Conservation (phyloP, 2,888 invertebrate species). For the Clostera curtula region DNA sequence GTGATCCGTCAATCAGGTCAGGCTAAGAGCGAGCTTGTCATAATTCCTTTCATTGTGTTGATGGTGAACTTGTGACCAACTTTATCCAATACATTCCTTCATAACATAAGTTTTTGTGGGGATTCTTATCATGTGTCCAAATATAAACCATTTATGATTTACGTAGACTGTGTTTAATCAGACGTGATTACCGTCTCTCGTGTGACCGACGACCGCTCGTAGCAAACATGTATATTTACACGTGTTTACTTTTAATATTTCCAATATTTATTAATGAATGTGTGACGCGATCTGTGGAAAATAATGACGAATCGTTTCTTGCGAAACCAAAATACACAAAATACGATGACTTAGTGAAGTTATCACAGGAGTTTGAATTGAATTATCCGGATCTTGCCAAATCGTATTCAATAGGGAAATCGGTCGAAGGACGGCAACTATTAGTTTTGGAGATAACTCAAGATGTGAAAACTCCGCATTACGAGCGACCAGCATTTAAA, state of each 20-base stretch:
- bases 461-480: slow-evolving; percentile 72
- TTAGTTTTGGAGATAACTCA: slow-evolving; percentile 87
- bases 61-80: too few species aligned
- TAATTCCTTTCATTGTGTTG: too few species aligned
- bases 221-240: slow-evolving; percentile 39
- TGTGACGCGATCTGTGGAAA: slow-evolving; percentile 45
- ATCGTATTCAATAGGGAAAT: slow-evolving; percentile 87
- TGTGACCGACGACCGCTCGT: too few species aligned
- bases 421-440: slow-evolving; percentile 86
- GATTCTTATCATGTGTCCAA: too few species aligned
- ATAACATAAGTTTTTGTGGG: too few species aligned
- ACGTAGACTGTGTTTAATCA: slow-evolving; percentile 2
- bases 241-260: slow-evolving; percentile 47
- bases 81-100: too few species aligned
- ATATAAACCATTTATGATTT: too few species aligned
- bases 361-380: slow-evolving; percentile 76
- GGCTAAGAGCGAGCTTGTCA: too few species aligned
- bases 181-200: too few species aligned
- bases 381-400: slow-evolving; percentile 81
- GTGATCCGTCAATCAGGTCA: too few species aligned
- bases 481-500: slow-evolving; percentile 91
- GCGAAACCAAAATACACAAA: slow-evolving; percentile 77
- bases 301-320: slow-evolving; percentile 72
- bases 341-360: slow-evolving; percentile 80
- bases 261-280: slow-evolving; percentile 44